These are phyloP conservation scores for Gavialis gangeticus DNA, from an alignment of 2,113 vertebrate genomes.

Conservation along the genomic window DNA sequence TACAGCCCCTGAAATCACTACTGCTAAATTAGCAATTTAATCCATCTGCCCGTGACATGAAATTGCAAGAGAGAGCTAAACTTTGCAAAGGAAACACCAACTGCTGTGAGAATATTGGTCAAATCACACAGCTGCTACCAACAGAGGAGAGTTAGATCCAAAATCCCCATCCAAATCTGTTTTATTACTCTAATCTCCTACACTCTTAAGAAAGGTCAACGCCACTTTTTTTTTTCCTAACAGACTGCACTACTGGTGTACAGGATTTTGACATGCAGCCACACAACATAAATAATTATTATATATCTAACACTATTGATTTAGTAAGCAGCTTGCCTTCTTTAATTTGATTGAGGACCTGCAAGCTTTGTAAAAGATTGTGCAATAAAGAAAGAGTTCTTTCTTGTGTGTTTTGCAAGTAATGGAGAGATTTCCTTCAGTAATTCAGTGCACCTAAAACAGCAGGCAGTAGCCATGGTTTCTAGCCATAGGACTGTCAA, in stretches of 20 bases:
- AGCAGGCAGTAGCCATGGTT: not conserved
- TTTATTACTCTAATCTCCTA: not conserved
- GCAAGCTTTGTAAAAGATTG: not conserved
- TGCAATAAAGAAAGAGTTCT: not conserved
- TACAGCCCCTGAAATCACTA: not conserved
- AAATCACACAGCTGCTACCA: not conserved
- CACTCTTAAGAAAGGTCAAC: not conserved
- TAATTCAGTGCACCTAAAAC: not conserved
- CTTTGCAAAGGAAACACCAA: not conserved
- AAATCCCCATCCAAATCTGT: not conserved
- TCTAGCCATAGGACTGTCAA: not conserved
- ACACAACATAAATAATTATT: not conserved
- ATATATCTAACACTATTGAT: not conserved
- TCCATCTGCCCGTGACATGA: not conserved
- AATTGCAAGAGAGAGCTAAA: not conserved
- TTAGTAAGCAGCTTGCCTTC: not conserved
- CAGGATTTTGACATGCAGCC: not conserved
- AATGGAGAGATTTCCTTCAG: not conserved
- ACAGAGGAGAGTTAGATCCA: fast-evolving
- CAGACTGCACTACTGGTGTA: not conserved
- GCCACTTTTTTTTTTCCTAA: not conserved
- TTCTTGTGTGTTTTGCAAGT: not conserved
- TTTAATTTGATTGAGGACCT: not conserved
- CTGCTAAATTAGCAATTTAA: not conserved
- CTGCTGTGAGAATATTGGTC: not conserved